Base-by-base conservation (phyloP, 1,140 invertebrate genomes). In the Zaprionus capensis region DNA sequence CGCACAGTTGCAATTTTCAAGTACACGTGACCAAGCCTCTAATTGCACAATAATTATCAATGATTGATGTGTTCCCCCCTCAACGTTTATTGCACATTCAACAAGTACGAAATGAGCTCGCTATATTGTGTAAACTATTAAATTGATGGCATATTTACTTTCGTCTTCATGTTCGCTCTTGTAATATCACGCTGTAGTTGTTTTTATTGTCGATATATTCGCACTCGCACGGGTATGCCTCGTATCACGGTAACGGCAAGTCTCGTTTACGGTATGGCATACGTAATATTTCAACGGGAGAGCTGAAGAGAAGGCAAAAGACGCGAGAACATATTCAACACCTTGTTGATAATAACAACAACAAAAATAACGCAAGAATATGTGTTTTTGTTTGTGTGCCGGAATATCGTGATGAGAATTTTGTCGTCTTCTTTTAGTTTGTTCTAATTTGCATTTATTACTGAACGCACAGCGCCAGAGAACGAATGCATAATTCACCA, bases 151-250 rank as follows among this genome's bases (percentile, higher is more conserved):
- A 82, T 91, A 91, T 90, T 90, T 90, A 90, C 86, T 90, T 91
- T 91, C 71, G 81, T 86, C 80, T 90, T 82, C 86, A 91, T 90
- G 62, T 91, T 80, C 81, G 59, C 63, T 79, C n/a, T 17, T 46
- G 64, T 78, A 83, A 58, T 78, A 72, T 58, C 28, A 55, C 17
- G 15, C 38, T 46, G 12, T 58, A 6, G 59, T 17, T 26, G 14
- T 44, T 22, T 17, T 62, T 59, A n/a, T 22, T 28, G n/a, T 53
- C 15, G 38, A 34, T 34, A 57, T 62, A 46, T 59, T 53, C 7
- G 2, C 24, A 51, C 41, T 61, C 38, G n/a, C 51, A 51, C 56
- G 12, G 49, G 3, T 69, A 6, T 38, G 34, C 34, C 17, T 70
- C 1, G 41, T 55, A 34, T 17, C 41, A 62, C 41, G 59, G 44